Base-by-base conservation (phyloP, 2,888 invertebrate genomes). In the Tetramorium bicarinatum region DNA sequence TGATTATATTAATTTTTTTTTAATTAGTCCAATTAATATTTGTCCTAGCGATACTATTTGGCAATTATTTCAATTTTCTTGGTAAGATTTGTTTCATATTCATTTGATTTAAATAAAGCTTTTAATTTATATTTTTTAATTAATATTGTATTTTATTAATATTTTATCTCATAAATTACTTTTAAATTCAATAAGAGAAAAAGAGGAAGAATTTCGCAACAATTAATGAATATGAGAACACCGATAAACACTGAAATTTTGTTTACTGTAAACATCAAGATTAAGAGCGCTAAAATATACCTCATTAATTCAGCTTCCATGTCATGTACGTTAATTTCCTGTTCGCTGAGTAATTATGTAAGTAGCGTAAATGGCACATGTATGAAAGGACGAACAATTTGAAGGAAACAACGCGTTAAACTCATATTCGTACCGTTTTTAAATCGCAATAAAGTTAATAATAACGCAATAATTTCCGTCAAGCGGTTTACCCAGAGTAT, bases 301-400 rank as follows among this genome's bases (percentile, higher is more conserved):
- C 72, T 79, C 72, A 64, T 80, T 81, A 75, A 88, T 69, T 66
- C 64, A 74, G 49, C 72, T 67, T 79, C 56, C 59, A 80, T 80
- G 77, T 61, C 61, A 76, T 54, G 77, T 84, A 83, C 82, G 87
- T 82, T 66, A 75, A 82, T 80, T 79, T 71, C 71, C 44, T 69
- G 69, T 56, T 21, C 38, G 47, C 18, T 71, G 59, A 79, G 25
- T 71, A 71, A 61, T 79, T 79, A 79, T 71, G 47, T 71, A 79
- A 79, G 79, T 79, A 71, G 72, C 47, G 72, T 38, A 59, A 79
- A 79, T 59, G 69, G 38, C 59, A 34, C 13, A 29, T 52, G 25
- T 79, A 34, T 21, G 47, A 61, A 67, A 25, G 67, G 56, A 38
- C 38, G 47, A 71, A 38, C 72, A 49, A 79, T 79, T 71, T 71